These are phyloP conservation scores for Paramormyrops hopkinsi DNA, from an alignment of 2,797 vertebrate genomes.

Conservation along the genomic window DNA sequence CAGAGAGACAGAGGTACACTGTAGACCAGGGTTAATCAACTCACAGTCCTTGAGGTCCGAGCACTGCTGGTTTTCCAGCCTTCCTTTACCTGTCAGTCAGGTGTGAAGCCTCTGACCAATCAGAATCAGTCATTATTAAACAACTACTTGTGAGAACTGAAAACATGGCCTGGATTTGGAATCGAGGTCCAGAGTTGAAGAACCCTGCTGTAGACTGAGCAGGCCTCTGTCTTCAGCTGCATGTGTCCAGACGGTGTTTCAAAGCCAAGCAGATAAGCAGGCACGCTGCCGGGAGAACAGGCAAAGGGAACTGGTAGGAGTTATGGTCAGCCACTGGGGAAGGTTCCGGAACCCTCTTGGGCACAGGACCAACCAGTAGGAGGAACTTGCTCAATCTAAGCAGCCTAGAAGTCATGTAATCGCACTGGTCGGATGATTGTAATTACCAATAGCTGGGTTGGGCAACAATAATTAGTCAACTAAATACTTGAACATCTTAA, in stretches of 20 bases:
- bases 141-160: no score
- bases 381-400: neutral
- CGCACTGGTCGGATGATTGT: neutral
- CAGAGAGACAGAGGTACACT: neutral
- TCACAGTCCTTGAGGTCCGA: no score
- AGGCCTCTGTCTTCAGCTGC: neutral
- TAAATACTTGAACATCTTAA: neutral
- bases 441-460: neutral
- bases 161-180: no score
- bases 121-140: no score
- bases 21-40: no score
- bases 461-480: neutral
- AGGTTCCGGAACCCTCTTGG: neutral
- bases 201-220: neutral
- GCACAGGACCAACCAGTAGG: neutral
- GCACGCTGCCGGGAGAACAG: neutral
- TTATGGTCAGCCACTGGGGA: neutral
- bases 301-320: neutral
- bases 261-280: neutral
- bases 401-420: neutral
- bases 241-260: neutral
- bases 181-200: no score
- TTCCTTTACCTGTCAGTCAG: no score
- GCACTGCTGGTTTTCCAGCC: no score
- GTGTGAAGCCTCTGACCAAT: no score